Conservation (phyloP, 1,140 invertebrate genomes). For the Lucilia sericata region DNA sequence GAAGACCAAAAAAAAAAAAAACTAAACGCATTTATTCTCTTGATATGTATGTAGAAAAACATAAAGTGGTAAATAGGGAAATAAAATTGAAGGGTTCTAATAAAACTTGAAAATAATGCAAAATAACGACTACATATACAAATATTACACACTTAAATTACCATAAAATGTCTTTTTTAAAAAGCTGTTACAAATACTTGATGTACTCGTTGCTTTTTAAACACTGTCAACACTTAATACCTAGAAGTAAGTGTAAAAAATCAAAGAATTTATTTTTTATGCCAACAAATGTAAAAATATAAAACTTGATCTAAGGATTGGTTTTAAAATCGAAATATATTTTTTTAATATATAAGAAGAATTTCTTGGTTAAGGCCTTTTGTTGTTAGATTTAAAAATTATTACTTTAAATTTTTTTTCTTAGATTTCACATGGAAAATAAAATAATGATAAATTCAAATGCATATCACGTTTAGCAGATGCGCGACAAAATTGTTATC, state of each 20-base stretch:
- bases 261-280: no score
- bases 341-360: no score
- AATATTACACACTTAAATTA: conserved; percentile 4
- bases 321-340: no score
- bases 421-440: neutral
- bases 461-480: neutral
- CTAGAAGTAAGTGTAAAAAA: no score
- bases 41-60: neutral
- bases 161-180: neutral
- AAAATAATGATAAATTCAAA: neutral
- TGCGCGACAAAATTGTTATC: conserved; percentile 3
- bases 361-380: no score
- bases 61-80: neutral
- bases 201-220: neutral
- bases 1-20: neutral
- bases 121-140: neutral
- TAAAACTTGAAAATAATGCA: neutral
- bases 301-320: no score
- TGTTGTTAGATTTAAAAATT: no score
- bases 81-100: conserved; percentile 16
- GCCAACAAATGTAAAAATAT: no score
- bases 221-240: neutral
- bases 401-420: no score
- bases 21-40: neutral
- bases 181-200: conserved; percentile 5